phyloP scores from a whole-genome alignment of 2,113 vertebrate species.

The Galbula dea region DNA sequence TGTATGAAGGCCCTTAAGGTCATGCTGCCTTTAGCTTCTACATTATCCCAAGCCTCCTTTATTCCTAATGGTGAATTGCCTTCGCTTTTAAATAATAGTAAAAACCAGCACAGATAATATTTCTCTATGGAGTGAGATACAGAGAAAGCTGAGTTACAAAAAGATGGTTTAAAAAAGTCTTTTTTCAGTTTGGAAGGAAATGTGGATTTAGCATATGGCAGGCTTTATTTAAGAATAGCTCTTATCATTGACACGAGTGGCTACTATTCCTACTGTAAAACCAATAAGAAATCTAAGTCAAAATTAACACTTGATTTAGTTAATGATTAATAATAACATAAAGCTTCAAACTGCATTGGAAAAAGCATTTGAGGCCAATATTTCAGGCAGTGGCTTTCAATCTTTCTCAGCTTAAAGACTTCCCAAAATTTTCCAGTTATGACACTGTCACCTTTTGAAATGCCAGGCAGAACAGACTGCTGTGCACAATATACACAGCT shows the following conservation, averaged over 20 bases:
- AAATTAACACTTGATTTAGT: not conserved
- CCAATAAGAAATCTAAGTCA: not conserved
- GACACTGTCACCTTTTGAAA: not conserved
- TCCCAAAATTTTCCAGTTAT: not conserved
- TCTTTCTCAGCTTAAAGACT: not conserved
- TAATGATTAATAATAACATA: not conserved
- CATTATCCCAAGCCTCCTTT: not conserved
- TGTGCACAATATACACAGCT: rapidly evolving
- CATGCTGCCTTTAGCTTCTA: not conserved
- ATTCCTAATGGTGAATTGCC: not conserved
- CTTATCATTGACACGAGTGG: not conserved
- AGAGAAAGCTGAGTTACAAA: not conserved
- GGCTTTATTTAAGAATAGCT: not conserved
- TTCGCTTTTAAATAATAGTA: not conserved
- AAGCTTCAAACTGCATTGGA: not conserved
- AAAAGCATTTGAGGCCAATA: not conserved
- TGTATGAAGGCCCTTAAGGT: not conserved
- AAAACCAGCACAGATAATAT: not conserved
- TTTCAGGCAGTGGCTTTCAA: not conserved
- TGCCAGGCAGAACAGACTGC: rapidly evolving
- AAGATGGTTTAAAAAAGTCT: not conserved
- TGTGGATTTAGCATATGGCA: not conserved
- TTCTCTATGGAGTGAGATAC: not conserved
- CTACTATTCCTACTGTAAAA: not conserved
- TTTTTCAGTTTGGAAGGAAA: not conserved